Evolutionary conservation across 2,888 invertebrate species (phyloP), one percentile per base, ranked within the genome.

Genomic region (Orthosia gracilis): DNA sequence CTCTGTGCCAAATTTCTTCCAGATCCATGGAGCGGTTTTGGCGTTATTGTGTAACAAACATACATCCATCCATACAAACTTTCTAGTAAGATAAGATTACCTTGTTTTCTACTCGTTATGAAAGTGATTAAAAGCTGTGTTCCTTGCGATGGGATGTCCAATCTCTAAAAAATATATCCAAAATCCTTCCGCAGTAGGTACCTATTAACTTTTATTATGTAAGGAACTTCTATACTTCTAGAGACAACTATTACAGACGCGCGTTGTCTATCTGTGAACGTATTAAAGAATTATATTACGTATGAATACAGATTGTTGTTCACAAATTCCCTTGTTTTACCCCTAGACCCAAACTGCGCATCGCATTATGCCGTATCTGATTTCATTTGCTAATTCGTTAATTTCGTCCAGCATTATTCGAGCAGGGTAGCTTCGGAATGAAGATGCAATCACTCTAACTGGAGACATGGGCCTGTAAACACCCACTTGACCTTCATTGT

Each of bases 381-480:
- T 58, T 72, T 65, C 0, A 69, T 82, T 76, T 66, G 58, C 52
- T 59, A 23, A 59, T 87, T 80, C 52, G 61, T 71, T 81, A 64
- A 79, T 74, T 85, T 84, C 69, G 69, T 73, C 75, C 69, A 77
- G 85, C 80, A 91, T 89, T 90, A 91, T 91, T 92, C 90, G 88
- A 89, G 85, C 87, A 89, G 89, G 86, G 89, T 90, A 89, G 91
- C 89, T 91, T 87, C 91, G 87, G 92, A 94, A 94, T 93, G 93
- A 94, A 94, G 92, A 94, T 93, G 92, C 93, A 95, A 94, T 94
- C 94, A 94, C 91, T 86, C 89, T 89, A 87, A 92, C 90, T 87
- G 86, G 85, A 87, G 88, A 85, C 88, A 89, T 87, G 88, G 85
- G 89, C 83, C 85, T 86, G 82, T 82, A 78, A 87, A 86, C 87